Evolutionary conservation across 92 coral and sea anemone species (phyloP).

Genomic region (Epizoanthus stellaris): DNA sequence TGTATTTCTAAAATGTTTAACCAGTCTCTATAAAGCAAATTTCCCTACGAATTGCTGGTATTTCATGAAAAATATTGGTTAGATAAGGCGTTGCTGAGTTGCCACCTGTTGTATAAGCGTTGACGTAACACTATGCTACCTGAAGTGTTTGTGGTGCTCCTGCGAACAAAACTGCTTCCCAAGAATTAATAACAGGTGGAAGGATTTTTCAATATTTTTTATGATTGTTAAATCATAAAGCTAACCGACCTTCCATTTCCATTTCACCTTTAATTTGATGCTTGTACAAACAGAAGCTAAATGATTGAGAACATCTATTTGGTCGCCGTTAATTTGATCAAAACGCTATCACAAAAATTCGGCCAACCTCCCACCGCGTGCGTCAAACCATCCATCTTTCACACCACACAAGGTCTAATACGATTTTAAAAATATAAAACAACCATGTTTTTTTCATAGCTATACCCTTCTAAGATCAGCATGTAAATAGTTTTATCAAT

Average conservation of each 20-base stretch:
- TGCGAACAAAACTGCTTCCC: too few relatives aligned
- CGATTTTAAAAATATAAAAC: neutral
- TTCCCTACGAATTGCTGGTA: too few relatives aligned
- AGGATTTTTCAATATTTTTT: too few relatives aligned
- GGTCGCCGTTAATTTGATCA: conserved; percentile 3
- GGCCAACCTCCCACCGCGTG: neutral
- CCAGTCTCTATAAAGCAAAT: too few relatives aligned
- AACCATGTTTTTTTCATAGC: neutral
- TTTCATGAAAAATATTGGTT: too few relatives aligned
- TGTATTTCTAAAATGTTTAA: too few relatives aligned
- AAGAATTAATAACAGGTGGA: too few relatives aligned
- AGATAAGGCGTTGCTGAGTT: too few relatives aligned
- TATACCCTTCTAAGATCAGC: neutral
- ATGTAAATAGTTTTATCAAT: neutral
- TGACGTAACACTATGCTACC: too few relatives aligned
- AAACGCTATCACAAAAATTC: neutral
- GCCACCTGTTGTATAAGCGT: too few relatives aligned
- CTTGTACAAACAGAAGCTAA: neutral
- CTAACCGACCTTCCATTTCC: neutral
- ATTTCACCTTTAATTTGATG: neutral
- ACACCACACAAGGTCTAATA: neutral
- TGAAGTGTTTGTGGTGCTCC: too few relatives aligned
- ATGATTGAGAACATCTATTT: neutral
- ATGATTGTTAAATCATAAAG: too few relatives aligned
- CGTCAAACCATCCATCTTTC: neutral